These are phyloP conservation scores for Hymenopus coronatus DNA, from an alignment of 2,888 invertebrate genomes.

Conservation along the genomic window DNA sequence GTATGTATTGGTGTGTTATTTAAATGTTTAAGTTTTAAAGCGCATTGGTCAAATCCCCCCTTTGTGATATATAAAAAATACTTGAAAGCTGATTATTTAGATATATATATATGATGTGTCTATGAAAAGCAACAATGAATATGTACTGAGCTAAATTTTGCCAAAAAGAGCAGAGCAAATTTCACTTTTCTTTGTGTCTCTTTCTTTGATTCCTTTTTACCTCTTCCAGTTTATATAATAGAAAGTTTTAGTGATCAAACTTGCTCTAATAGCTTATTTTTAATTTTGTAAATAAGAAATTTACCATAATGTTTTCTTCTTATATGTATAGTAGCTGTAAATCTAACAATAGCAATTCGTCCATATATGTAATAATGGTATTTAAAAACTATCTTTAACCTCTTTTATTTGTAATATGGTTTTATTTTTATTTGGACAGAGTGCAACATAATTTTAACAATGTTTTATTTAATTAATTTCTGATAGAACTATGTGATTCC, in stretches of 20 bases:
- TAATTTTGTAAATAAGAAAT: background rate
- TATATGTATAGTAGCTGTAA: conserved; percentile 10
- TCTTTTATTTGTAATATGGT: background rate
- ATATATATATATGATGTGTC: background rate
- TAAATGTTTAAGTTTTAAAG: conserved; percentile 17
- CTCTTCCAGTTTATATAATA: background rate
- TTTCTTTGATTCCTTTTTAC: background rate
- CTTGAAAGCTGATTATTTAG: conserved; percentile 10
- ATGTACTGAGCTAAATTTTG: background rate
- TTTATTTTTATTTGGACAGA: background rate
- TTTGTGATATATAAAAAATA: background rate
- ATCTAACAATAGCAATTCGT: background rate
- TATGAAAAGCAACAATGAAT: background rate
- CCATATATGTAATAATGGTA: conserved; percentile 1
- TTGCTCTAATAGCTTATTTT: background rate
- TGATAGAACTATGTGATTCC: background rate
- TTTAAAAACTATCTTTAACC: background rate
- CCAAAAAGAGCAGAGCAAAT: background rate
- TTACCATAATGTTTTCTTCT: background rate
- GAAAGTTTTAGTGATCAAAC: conserved; percentile 7
- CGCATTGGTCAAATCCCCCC: background rate
- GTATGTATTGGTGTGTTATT: conserved; percentile 24
- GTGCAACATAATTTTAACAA: background rate
- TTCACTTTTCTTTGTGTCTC: background rate
- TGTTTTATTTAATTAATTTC: background rate